Base-by-base conservation (phyloP, 2,113 vertebrate species). In the rabbit (Oryctolagus cuniculus) region DNA sequence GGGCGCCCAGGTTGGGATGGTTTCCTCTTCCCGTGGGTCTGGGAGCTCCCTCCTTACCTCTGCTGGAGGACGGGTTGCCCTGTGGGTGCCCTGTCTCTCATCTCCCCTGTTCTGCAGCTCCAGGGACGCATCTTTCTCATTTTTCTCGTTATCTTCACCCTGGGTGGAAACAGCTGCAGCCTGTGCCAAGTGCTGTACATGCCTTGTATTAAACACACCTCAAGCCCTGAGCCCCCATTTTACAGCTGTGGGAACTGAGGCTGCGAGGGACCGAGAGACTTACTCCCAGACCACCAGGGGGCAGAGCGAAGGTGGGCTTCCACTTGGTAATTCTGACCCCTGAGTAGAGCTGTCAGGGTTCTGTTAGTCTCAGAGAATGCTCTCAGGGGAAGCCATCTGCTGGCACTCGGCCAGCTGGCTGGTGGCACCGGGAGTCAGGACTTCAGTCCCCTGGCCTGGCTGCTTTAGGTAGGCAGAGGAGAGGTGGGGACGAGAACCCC, bases 1-100 rank as follows among this genome's bases (percentile, higher is more conserved):
- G 15, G 9, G 9, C 69, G 2, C 15, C 21, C 1, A 2, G 17
- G 0, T 10, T 12, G 36, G 53, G 36, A 27, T 1, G 0, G 31
- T 7, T 44, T 27, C 86, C 63, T 75, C 72, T 74, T 69, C 49
- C 69, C 79, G 0, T 0, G 27, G 7, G 21, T 73, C 49, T 36
- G 0, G 10, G 72, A 53, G 70, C 10, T 67, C 17, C 73, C 81
- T 63, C 7, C 27, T 79, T 67, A 4, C 31, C 17, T 66, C n/a
- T 58, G 0, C 21, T 16, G 36, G 29, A 74, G 66, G 82, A 63
- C 0, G 0, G 21, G 10, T 63, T 8, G 3, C 12, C 6, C 11
- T 31, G 44, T 53, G 82, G 53, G 25, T 66, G 55, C 9, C 0
- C 22, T 3, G 1, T 21, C 70, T 67, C 29, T 77, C 29, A 22